A percentile compares a stretch with the other conserved stretches of the same genome.
Evolutionary conservation across 2,113 vertebrate species (phyloP).

Genomic region (Mus spicilegus): DNA sequence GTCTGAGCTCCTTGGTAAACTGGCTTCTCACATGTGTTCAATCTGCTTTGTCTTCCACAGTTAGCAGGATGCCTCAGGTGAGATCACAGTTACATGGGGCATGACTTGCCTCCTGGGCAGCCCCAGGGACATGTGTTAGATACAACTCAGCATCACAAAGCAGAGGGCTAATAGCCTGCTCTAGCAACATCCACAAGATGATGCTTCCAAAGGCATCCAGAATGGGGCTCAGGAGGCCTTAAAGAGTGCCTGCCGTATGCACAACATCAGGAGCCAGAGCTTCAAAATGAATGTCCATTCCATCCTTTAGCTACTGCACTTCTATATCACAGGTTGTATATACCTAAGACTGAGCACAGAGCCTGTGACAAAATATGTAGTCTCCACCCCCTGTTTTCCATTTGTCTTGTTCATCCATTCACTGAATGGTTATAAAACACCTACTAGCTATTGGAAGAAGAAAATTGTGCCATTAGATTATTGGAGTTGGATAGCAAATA

Average conservation of each 20-base stretch:
- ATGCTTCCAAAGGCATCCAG: slow-evolving; percentile 69
- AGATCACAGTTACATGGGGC: slow-evolving; percentile 74
- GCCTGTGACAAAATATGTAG: not conserved
- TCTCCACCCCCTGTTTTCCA: not conserved
- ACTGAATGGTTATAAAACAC: not conserved
- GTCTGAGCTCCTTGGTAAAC: slow-evolving; percentile 36
- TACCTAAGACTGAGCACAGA: not conserved
- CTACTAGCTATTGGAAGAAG: not conserved
- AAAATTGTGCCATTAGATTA: not conserved
- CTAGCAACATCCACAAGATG: slow-evolving; percentile 80
- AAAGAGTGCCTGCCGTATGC: not conserved
- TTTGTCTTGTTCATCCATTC: not conserved
- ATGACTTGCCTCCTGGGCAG: slow-evolving; percentile 76
- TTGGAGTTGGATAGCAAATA: not conserved
- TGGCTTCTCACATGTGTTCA: slow-evolving; percentile 44
- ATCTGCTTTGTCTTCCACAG: slow-evolving; percentile 54
- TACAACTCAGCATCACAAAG: slow-evolving; percentile 80
- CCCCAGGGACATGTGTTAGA: slow-evolving; percentile 80
- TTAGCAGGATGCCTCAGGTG: slow-evolving; percentile 48
- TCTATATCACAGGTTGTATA: not conserved
- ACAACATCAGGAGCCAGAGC: not conserved
- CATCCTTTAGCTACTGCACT: not conserved
- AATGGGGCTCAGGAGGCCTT: slow-evolving; percentile 62
- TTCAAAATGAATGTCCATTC: not conserved
- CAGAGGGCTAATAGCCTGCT: slow-evolving; percentile 73